Evolutionary conservation across 2,113 vertebrate genomes (phyloP), one percentile per base, ranked within the genome.

Genomic region (Empidonax traillii): DNA sequence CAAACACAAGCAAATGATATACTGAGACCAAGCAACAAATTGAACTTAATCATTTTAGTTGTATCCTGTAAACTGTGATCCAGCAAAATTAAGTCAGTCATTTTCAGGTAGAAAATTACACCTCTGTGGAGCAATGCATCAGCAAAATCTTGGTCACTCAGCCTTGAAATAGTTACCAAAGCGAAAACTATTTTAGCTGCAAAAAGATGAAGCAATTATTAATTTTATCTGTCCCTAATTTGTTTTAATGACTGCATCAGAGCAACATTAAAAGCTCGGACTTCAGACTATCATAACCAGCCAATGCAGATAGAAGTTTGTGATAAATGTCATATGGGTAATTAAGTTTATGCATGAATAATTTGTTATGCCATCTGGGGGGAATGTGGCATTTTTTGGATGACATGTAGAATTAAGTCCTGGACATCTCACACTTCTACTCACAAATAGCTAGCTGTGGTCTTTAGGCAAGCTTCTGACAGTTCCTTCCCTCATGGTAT

Each of bases 341-440:
- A 93, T 96, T 96, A 93, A 95, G 58, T 83, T 94, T 81, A 83
- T 82, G 89, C 81, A 85, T 91, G 67, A 96, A 68, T 87, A 86
- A 96, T 95, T 94, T 90, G 25, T 80, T 89, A 37, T 93, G 86
- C 92, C 72, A 78, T 95, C 63, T 83, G 9, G 4, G 41, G 12
- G 22, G 8, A 74, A 67, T 44, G 51, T 96, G 93, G 31, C 75
- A 85, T 93, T 94, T 96, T 93, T 91, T 78, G 51, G 56, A 75
- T 87, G 77, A 93, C 88, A 92, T 71, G 47, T 87, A 91, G 94
- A 89, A 93, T 96, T 76, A 69, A 90, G 24, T 74, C 47, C 51
- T 91, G 71, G 77, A 83, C 22, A 69, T 85, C 49, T 93, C 33
- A 46, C 31, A 59, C 47, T 89, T 82, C 55, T 52, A 44, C 47